Conservation (phyloP, 2,113 vertebrate species). For the Oenanthe melanoleuca region DNA sequence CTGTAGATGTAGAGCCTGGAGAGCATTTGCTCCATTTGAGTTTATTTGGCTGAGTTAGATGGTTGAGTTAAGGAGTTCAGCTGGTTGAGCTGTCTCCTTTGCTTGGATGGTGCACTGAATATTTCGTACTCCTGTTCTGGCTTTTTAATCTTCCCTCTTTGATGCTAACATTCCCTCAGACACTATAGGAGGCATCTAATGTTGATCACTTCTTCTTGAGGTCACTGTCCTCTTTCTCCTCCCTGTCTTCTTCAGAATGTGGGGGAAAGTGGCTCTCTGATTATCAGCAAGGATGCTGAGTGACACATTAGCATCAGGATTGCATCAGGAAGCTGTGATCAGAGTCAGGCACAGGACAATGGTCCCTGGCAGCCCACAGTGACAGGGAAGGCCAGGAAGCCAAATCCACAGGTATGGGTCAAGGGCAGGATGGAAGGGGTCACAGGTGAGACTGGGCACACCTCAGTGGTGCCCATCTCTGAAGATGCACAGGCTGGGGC, state of each 20-base stretch:
- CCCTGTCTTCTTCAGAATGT: neutral
- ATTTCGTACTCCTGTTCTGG: neutral
- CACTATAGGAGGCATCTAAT: neutral
- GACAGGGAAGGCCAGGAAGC: neutral
- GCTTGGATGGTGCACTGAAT: neutral
- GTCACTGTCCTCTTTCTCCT: neutral
- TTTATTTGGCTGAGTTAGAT: neutral
- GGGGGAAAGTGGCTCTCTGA: neutral
- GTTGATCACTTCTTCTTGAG: neutral
- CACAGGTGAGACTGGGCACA: rapidly evolving
- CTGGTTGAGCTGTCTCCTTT: neutral
- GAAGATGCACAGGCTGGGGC: neutral
- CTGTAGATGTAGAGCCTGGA: neutral
- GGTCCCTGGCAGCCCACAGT: neutral
- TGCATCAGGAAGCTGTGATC: neutral
- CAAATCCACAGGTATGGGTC: neutral
- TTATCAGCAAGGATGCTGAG: neutral
- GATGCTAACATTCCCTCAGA: neutral
- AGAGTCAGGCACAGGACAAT: neutral
- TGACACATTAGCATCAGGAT: neutral
- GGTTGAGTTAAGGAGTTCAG: neutral
- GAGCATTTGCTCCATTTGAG: neutral
- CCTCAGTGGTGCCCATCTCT: neutral
- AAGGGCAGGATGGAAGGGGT: neutral
- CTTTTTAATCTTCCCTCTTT: neutral